Base-by-base conservation (phyloP, 2,888 invertebrate species). In the Podotricha telesiphe region DNA sequence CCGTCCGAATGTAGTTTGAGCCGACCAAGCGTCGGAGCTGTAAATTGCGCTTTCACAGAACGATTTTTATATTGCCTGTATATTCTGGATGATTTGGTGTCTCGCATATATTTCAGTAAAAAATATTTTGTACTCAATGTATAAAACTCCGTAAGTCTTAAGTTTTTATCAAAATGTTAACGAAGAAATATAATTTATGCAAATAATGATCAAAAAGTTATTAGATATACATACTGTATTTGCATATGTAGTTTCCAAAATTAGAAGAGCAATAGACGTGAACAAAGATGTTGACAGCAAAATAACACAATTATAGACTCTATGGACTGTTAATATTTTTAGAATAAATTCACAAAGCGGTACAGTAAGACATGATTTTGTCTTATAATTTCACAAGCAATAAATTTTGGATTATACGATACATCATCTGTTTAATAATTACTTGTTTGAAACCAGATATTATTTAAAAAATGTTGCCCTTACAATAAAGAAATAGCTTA, bases 11-110 rank as follows among this genome's bases (percentile, higher is more conserved):
- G 69, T 72, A 70, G 63, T 78, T 76, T 67, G 74, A 78, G 82
- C 80, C 80, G 76, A 78, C 72, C 80, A 78, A 82, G 81, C 82
- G 82, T 80, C 76, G 78, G 77, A 79, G 75, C 79, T 78, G 80
- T 84, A 80, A 81, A 81, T 79, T 79, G 74, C 72, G 58, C 69
- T 70, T 63, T 58, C 70, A 55, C 7, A 37, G 17, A 55, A 34
- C 34, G 11, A 55, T 37, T 37, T 11, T 37, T 37, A 4, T 34
- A 55, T 17, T 17, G 6, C 28, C 28, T 28, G 28, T 28, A 28
- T 28, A 4, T 28, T 28, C 28, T 28, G 28, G 3, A 2, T 37
- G 37, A 8, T 37, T 37, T 37, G 8, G 37, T 8, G 8, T 37
- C 10, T 37, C 37, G 8, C 37, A 37, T 37, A 37, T 37, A 37